A percentile compares a stretch with the other conserved stretches of the same genome.
Evolutionary conservation across 1,140 invertebrate species (phyloP).

Genomic region (Ips typographus): DNA sequence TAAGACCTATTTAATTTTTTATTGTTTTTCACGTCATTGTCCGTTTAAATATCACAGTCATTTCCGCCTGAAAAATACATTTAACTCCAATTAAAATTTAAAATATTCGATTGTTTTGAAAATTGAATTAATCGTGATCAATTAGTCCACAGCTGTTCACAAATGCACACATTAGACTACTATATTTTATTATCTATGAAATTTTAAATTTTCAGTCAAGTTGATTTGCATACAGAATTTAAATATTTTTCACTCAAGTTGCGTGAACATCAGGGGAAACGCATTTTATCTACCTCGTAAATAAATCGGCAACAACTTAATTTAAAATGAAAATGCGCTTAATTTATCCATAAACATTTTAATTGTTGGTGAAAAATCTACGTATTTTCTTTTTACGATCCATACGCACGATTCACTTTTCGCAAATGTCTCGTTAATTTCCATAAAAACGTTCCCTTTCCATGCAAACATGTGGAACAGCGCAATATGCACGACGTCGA

Average conservation of each 20-base stretch:
- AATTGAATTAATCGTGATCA: too few species aligned
- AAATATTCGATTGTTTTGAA: too few species aligned
- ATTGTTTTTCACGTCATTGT: too few species aligned
- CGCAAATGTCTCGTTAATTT: conserved; percentile 14
- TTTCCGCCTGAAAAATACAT: too few species aligned
- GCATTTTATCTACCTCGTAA: conserved; percentile 18
- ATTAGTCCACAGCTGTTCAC: too few species aligned
- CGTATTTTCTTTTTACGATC: background rate
- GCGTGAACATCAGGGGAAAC: background rate
- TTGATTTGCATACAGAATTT: too few species aligned
- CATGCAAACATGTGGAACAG: conserved; percentile 8
- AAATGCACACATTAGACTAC: too few species aligned
- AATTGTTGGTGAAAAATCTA: conserved; percentile 15
- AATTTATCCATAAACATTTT: conserved; percentile 17
- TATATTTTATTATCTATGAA: too few species aligned
- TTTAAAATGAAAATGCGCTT: conserved; percentile 13
- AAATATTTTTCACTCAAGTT: background rate
- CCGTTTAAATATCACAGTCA: too few species aligned
- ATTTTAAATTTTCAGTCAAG: too few species aligned
- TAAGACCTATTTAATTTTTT: too few species aligned
- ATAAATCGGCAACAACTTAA: conserved; percentile 18
- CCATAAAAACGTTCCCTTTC: conserved; percentile 3
- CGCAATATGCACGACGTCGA: background rate
- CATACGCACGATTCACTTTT: conserved; percentile 14
- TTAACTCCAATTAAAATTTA: too few species aligned